These are phyloP conservation scores for Pachydiplax longipennis DNA, from an alignment of 2,888 invertebrate genomes.

Conservation along the genomic window DNA sequence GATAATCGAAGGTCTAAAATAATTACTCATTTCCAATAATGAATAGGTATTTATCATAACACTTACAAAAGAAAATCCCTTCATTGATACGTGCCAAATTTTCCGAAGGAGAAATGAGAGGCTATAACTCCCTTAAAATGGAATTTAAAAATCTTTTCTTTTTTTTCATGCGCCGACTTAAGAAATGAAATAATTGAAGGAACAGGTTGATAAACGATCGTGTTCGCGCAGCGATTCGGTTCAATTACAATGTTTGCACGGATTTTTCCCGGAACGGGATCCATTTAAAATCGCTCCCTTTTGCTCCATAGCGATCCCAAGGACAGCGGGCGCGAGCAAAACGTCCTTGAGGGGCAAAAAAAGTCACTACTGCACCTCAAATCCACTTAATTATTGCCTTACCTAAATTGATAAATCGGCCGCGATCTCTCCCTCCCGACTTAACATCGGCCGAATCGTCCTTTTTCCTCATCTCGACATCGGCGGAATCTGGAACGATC, in stretches of 20 bases:
- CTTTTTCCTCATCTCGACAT: no score
- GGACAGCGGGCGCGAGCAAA: neutral
- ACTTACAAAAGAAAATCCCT: no score
- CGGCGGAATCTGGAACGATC: neutral
- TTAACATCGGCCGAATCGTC: neutral
- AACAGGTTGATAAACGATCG: neutral
- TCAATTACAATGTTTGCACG: constrained; percentile 1
- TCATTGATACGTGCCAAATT: neutral
- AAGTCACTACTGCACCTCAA: neutral
- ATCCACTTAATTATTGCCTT: neutral
- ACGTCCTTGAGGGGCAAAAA: constrained; percentile 16
- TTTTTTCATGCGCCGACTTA: neutral
- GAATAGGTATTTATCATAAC: no score
- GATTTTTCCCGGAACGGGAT: neutral
- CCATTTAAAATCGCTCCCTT: constrained; percentile 1
- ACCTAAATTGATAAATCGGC: constrained; percentile 4
- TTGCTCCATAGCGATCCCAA: constrained; percentile 14
- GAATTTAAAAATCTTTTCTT: neutral
- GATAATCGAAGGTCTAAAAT: no score
- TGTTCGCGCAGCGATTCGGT: neutral
- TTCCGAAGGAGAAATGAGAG: neutral
- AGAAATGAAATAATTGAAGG: neutral
- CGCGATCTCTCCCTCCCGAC: neutral
- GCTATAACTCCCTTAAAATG: neutral
- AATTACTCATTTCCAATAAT: no score